Conservation (phyloP, 2,888 invertebrate genomes). For the Eremobia ochroleuca region DNA sequence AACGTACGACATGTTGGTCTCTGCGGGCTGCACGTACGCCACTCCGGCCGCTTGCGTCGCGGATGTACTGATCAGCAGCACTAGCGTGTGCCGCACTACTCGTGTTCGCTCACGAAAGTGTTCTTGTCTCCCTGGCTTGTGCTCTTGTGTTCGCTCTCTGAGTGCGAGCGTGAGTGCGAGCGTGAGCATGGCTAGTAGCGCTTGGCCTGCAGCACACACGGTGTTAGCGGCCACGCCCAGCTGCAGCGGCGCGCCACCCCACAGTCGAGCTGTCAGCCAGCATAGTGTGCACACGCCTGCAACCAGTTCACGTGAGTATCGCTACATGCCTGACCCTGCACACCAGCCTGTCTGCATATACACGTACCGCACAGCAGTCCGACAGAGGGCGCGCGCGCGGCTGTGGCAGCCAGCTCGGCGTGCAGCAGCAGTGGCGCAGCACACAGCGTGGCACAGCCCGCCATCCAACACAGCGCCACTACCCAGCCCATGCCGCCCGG, state of each 20-base stretch:
- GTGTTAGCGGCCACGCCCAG: conserved; percentile 91
- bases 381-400: conserved; percentile 92
- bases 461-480: conserved; percentile 93
- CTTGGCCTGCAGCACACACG: conserved; percentile 93
- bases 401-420: conserved; percentile 92
- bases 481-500: conserved; percentile 92
- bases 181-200: conserved; percentile 93
- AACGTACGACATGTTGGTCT: conserved; percentile 76
- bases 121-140: conserved; percentile 68
- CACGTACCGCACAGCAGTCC: conserved; percentile 92
- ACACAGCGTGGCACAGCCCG: conserved; percentile 93
- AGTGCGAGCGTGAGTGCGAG: conserved; percentile 91
- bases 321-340: background rate
- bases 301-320: conserved; percentile 19
- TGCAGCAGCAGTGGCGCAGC: conserved; percentile 93
- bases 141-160: conserved; percentile 1
- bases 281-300: conserved; percentile 93
- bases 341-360: too few relatives aligned
- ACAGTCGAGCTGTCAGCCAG: conserved; percentile 92
- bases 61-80: conserved; percentile 79
- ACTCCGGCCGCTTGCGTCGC: conserved; percentile 85
- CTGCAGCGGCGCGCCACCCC: conserved; percentile 92
- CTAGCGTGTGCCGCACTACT: conserved; percentile 82
- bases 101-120: conserved; percentile 75
- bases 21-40: conserved; percentile 86